phyloP scores from a whole-genome alignment of 2,113 vertebrate genomes.

The Delphinapterus leucas region DNA sequence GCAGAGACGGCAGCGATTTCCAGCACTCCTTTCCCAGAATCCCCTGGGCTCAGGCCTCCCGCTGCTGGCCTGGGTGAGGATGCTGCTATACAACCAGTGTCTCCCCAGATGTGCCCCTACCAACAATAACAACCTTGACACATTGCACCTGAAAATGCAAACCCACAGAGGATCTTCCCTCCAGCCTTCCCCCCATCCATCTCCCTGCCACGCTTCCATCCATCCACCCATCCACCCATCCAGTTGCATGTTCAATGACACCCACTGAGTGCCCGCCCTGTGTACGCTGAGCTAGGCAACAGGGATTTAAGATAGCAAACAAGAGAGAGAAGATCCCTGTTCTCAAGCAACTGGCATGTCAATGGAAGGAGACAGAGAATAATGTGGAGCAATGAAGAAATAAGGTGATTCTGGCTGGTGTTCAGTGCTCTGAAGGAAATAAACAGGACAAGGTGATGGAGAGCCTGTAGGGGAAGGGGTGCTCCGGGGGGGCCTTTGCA shows the following conservation, averaged over 20 bases:
- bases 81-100: too few relatives aligned
- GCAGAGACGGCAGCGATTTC: not conserved
- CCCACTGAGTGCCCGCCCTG: not conserved
- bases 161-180: not conserved
- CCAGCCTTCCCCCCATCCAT: not conserved
- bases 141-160: not conserved
- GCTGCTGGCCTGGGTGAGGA: too few relatives aligned
- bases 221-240: not conserved
- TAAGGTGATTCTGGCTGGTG: not conserved
- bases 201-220: not conserved
- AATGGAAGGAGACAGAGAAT: not conserved
- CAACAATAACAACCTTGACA: not conserved
- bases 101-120: not conserved
- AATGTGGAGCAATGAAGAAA: not conserved
- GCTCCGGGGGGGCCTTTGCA: not conserved
- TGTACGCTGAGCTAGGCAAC: not conserved
- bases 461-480: not conserved
- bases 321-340: not conserved
- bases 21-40: not conserved
- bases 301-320: not conserved
- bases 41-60: not conserved
- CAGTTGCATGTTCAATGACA: rapidly evolving
- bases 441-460: not conserved
- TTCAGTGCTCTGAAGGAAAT: not conserved
- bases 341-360: not conserved